Evolutionary conservation across 2,888 invertebrate species (phyloP).

Genomic region (Cheilosia scutellata): DNA sequence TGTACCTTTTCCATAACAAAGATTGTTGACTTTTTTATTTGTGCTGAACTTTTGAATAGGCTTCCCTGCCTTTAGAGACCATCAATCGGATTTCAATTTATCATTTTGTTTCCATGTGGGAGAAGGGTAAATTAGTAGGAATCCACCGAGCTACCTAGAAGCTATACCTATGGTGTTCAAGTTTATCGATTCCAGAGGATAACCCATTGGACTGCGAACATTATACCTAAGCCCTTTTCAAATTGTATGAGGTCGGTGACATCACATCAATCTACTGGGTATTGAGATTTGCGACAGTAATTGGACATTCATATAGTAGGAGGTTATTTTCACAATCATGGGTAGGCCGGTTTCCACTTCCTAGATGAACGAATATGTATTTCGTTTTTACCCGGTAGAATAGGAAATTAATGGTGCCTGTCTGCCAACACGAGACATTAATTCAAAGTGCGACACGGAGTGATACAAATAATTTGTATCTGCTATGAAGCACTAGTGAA

Average conservation of each 20-base stretch:
- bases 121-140: constrained; percentile 61
- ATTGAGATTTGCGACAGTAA: constrained; percentile 18
- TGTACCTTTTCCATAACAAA: constrained; percentile 67
- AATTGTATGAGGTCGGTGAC: constrained; percentile 10
- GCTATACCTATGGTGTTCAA: constrained; percentile 33
- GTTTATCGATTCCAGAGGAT: constrained; percentile 51
- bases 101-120: constrained; percentile 56
- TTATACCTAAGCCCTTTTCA: constrained; percentile 38
- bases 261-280: constrained; percentile 51
- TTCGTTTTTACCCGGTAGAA: constrained; percentile 5
- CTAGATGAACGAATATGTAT: constrained; percentile 18
- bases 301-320: not conserved
- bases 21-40: constrained; percentile 54
- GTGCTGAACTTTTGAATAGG: constrained; percentile 65
- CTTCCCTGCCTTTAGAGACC: constrained; percentile 44
- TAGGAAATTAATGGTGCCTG: constrained; percentile 9
- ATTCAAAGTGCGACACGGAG: constrained; percentile 21
- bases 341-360: not conserved
- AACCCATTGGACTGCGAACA: constrained; percentile 55
- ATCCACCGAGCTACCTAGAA: constrained; percentile 5
- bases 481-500: not conserved
- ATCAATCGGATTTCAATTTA: constrained; percentile 75
- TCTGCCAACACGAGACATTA: constrained; percentile 43
- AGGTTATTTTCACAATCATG: not conserved
- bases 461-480: constrained; percentile 29